A percentile compares a stretch with the other conserved stretches of the same genome.
These are phyloP conservation scores for Ctenoplectra terminalis DNA, from an alignment of 1,140 invertebrate species.

Conservation along the genomic window DNA sequence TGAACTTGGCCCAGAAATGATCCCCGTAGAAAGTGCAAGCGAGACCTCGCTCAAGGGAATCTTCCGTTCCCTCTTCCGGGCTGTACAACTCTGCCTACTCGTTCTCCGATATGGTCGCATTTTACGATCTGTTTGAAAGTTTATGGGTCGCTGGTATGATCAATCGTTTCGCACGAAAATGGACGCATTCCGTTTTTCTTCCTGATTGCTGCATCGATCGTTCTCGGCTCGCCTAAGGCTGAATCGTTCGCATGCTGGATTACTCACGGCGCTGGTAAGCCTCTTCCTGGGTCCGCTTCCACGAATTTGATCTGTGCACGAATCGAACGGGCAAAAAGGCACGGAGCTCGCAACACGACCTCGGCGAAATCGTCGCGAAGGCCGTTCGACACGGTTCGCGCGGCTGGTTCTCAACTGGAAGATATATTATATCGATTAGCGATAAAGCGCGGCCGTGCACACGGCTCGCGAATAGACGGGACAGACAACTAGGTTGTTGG, in stretches of 20 bases:
- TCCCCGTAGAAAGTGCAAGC: slow-evolving; percentile 66
- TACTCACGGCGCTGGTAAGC: slow-evolving; percentile 15
- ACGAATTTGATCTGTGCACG: slow-evolving; percentile 39
- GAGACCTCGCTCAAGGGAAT: slow-evolving; percentile 48
- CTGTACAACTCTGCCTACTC: neutral
- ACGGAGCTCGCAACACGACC: slow-evolving; percentile 57
- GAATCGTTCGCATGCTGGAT: neutral
- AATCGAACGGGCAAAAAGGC: neutral
- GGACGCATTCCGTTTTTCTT: neutral
- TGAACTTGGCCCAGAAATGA: slow-evolving; percentile 66
- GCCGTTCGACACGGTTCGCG: slow-evolving; percentile 62
- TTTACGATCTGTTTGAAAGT: neutral
- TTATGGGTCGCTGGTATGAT: too few species aligned
- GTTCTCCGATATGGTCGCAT: neutral
- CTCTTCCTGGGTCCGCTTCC: slow-evolving; percentile 15
- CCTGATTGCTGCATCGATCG: neutral
- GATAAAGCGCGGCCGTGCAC: slow-evolving; percentile 66
- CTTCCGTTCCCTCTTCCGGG: slow-evolving; percentile 4
- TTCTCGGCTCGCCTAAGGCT: neutral
- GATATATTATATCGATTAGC: slow-evolving; percentile 74
- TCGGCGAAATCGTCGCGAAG: slow-evolving; percentile 77
- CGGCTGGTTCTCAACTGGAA: slow-evolving; percentile 55
- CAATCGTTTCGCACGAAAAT: too few species aligned
- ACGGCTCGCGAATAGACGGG: slow-evolving; percentile 51
- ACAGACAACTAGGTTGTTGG: slow-evolving; percentile 67